These are phyloP conservation scores for Helarctos malayanus DNA, from an alignment of 2,797 vertebrate genomes.

Conservation along the genomic window DNA sequence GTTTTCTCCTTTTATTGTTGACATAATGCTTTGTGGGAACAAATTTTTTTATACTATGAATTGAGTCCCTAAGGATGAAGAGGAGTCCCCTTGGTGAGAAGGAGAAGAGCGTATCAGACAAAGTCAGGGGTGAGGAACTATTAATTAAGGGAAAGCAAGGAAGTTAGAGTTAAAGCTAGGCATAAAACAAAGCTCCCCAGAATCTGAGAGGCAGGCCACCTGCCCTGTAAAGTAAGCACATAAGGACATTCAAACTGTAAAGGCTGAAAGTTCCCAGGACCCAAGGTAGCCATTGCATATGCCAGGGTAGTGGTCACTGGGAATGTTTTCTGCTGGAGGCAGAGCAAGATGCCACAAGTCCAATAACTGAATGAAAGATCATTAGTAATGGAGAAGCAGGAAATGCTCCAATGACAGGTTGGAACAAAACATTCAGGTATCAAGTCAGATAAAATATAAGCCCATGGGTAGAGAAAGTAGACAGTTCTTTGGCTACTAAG, in stretches of 20 bases:
- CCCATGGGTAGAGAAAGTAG: not conserved
- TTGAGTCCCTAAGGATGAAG: not conserved
- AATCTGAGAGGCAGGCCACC: not conserved
- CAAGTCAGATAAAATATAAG: not conserved
- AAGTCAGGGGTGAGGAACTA: not conserved
- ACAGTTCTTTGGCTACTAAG: not conserved
- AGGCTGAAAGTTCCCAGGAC: not conserved
- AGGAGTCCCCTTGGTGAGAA: not conserved
- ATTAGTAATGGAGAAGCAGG: not conserved
- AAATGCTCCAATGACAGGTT: not conserved
- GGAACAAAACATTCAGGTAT: not conserved
- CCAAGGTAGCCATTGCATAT: no score
- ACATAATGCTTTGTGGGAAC: not conserved
- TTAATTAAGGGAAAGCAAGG: conserved; percentile 28
- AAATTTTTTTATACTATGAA: not conserved
- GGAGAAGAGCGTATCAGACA: not conserved
- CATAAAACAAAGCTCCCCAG: not conserved
- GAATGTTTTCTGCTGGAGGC: not conserved
- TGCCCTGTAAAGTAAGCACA: not conserved
- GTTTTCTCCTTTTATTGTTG: not conserved
- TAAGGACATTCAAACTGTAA: not conserved
- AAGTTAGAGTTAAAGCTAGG: not conserved
- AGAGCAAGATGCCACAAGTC: not conserved
- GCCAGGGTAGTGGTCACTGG: not conserved
- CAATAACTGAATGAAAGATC: not conserved